These are phyloP conservation scores for Notospermus geniculatus DNA, from an alignment of 1,140 invertebrate genomes.

Conservation along the genomic window DNA sequence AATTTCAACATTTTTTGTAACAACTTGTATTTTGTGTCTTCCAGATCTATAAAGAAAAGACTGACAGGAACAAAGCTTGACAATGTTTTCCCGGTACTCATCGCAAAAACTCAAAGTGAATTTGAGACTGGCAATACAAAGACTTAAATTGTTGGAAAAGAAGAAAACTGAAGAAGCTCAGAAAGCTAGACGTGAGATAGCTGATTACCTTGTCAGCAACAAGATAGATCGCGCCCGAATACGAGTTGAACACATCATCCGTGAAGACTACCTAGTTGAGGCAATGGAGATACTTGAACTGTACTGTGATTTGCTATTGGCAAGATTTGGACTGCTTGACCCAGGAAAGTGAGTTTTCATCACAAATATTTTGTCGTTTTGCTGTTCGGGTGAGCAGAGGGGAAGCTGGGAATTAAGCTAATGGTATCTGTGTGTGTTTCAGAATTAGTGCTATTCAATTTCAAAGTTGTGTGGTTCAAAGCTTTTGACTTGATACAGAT, in stretches of 20 bases:
- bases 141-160: slow-evolving; percentile 93
- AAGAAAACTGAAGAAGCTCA: slow-evolving; percentile 96
- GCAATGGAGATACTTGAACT: slow-evolving; percentile 99
- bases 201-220: slow-evolving; percentile 78
- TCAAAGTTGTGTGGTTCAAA: too few species aligned
- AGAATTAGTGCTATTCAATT: too few species aligned
- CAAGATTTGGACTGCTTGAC: slow-evolving; percentile 93
- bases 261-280: slow-evolving; percentile 98
- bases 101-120: slow-evolving; percentile 89
- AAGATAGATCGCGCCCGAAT: slow-evolving; percentile 94
- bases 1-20: too few species aligned
- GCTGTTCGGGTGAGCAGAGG: too few species aligned
- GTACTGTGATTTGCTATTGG: slow-evolving; percentile 97
- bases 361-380: too few species aligned
- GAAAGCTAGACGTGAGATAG: slow-evolving; percentile 96
- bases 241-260: slow-evolving; percentile 95
- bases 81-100: too few species aligned
- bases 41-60: too few species aligned
- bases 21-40: too few species aligned
- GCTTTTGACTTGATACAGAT: too few species aligned
- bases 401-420: too few species aligned
- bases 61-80: too few species aligned
- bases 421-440: too few species aligned
- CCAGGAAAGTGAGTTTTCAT: slow-evolving; percentile 92
- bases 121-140: slow-evolving; percentile 84